phyloP scores from a whole-genome alignment of 2,888 invertebrate genomes.

The Sesia bembeciformis region DNA sequence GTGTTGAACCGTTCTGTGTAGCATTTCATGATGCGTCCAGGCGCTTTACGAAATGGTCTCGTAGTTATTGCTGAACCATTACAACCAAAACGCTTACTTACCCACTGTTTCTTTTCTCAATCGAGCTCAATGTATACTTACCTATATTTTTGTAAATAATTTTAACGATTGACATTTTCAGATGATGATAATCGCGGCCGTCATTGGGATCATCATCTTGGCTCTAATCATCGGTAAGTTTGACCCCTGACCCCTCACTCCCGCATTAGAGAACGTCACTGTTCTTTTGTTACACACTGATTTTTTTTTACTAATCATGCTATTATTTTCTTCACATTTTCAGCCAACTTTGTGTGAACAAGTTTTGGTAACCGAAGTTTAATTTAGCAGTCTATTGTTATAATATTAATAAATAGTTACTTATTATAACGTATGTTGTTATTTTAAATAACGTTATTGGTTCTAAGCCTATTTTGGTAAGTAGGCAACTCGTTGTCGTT shows the following conservation, averaged over 20 bases:
- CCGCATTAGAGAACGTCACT: constrained; percentile 14
- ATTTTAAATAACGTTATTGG: constrained; percentile 38
- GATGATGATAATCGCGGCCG: constrained; percentile 95
- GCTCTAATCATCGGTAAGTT: constrained; percentile 92
- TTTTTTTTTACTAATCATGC: constrained; percentile 52
- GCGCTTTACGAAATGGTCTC: no score
- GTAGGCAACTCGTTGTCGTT: constrained; percentile 51
- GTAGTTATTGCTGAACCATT: no score
- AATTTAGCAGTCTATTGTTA: constrained; percentile 61
- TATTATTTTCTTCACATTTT: constrained; percentile 61
- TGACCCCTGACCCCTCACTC: not conserved
- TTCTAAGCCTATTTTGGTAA: constrained; percentile 57
- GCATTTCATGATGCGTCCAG: no score
- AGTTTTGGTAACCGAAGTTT: constrained; percentile 64
- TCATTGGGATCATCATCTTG: constrained; percentile 87
- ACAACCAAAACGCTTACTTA: no score
- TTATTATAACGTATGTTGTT: constrained; percentile 49
- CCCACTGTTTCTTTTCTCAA: no score
- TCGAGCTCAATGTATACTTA: no score
- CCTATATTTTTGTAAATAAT: no score
- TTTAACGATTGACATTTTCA: constrained; percentile 33
- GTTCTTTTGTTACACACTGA: constrained; percentile 17
- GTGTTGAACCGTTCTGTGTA: no score
- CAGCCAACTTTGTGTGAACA: constrained; percentile 74
- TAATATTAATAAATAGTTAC: constrained; percentile 35